These are phyloP conservation scores for Aulostomus chinensis DNA, from an alignment of 2,797 vertebrate genomes.

Conservation along the genomic window DNA sequence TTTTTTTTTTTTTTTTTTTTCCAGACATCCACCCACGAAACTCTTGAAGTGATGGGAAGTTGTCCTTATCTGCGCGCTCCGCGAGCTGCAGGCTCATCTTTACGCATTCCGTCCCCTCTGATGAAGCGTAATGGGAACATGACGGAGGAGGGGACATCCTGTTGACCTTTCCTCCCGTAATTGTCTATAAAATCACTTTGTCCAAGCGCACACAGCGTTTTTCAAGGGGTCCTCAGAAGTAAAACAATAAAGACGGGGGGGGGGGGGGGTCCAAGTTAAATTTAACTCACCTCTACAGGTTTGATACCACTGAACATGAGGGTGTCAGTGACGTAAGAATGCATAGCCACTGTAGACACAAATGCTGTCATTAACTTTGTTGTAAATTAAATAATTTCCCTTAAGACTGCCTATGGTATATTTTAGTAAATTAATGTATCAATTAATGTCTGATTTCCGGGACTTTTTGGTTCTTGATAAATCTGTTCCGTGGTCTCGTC, in stretches of 20 bases:
- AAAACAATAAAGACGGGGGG: too few species aligned
- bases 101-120: constrained; percentile 25
- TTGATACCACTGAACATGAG: too few species aligned
- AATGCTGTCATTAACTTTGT: too few species aligned
- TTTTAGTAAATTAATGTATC: too few species aligned
- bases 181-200: constrained; percentile 10
- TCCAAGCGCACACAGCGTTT: neutral
- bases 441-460: too few species aligned
- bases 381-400: too few species aligned
- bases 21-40: neutral
- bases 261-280: neutral
- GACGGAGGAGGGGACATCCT: constrained; percentile 51
- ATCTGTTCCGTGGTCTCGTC: too few species aligned
- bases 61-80: neutral
- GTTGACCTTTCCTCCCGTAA: constrained; percentile 40
- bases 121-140: constrained; percentile 58
- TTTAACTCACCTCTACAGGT: neutral
- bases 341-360: too few species aligned
- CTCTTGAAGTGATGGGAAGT: constrained; percentile 3
- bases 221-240: neutral
- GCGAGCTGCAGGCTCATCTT: constrained; percentile 13
- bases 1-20: too few species aligned
- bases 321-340: too few species aligned
- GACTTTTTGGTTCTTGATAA: too few species aligned
- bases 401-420: too few species aligned